A percentile compares a stretch with the other conserved stretches of the same genome.
These are phyloP conservation scores for Euglossa dilemma DNA, from an alignment of 1,140 invertebrate genomes.

Conservation along the genomic window DNA sequence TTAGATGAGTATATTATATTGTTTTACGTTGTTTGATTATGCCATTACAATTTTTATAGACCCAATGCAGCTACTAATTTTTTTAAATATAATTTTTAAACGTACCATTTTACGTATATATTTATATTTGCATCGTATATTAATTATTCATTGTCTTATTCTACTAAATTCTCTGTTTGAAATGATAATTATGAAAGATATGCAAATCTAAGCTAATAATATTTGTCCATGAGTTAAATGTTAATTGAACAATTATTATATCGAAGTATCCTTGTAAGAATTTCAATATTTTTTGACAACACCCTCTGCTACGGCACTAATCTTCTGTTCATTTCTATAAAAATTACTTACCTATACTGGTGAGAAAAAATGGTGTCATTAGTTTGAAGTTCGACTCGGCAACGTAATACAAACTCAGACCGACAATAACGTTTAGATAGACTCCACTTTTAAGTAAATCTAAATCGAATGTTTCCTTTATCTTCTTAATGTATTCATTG, in stretches of 20 bases:
- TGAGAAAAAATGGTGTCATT: constrained; percentile 89
- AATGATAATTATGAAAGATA: too few species aligned
- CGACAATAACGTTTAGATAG: constrained; percentile 88
- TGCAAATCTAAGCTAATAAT: neutral
- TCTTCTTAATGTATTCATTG: constrained; percentile 41
- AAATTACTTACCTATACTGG: constrained; percentile 83
- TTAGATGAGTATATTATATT: constrained; percentile 5
- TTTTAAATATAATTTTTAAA: too few species aligned
- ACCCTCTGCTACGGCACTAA: constrained; percentile 66
- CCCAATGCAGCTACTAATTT: too few species aligned
- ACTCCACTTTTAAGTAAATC: constrained; percentile 86
- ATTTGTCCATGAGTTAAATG: neutral
- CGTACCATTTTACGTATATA: too few species aligned
- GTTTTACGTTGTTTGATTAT: neutral
- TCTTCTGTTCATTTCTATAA: neutral
- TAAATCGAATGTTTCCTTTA: constrained; percentile 85
- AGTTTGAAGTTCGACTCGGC: constrained; percentile 90
- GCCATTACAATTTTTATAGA: neutral
- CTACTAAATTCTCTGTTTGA: neutral
- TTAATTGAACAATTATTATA: neutral
- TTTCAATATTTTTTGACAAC: constrained; percentile 42
- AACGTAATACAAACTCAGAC: constrained; percentile 88
- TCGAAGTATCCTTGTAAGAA: neutral
- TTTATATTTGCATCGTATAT: too few species aligned
- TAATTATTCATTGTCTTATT: too few species aligned